phyloP scores from a whole-genome alignment of 2,113 vertebrate genomes.

The Callipepla squamata region DNA sequence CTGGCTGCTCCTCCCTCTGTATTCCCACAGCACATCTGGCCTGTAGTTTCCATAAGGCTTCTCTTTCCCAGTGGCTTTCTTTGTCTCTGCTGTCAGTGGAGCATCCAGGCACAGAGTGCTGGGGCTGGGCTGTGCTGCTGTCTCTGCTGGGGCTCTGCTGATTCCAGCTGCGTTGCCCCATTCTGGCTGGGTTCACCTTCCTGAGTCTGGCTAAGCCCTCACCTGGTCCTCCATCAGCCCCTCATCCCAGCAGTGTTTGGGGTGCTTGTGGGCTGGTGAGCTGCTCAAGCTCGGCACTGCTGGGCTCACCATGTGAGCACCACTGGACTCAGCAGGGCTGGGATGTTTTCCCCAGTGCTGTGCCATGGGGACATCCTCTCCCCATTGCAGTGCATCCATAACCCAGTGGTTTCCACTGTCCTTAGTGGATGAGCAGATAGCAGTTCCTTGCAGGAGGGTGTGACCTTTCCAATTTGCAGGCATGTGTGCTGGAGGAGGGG shows the following conservation, averaged over 20 bases:
- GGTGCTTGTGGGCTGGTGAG: background rate
- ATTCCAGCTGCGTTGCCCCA: background rate
- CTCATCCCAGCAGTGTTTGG: background rate
- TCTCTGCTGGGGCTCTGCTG: background rate
- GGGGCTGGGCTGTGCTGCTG: background rate
- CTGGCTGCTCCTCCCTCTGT: background rate
- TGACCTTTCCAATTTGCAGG: background rate
- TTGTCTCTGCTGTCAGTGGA: conserved; percentile 12
- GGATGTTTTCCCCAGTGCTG: background rate
- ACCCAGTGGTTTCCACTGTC: background rate
- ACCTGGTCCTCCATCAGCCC: too few relatives aligned
- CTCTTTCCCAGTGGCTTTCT: background rate
- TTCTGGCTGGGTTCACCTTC: too few relatives aligned
- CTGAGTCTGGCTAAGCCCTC: too few relatives aligned
- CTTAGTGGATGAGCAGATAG: background rate
- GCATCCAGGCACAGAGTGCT: background rate
- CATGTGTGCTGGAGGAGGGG: background rate
- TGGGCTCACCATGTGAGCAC: background rate
- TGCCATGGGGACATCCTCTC: accelerated
- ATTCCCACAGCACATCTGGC: background rate
- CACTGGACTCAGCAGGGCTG: background rate
- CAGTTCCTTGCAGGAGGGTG: accelerated
- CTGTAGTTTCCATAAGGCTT: background rate
- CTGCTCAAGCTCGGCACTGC: background rate
- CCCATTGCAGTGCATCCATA: accelerated